These are phyloP conservation scores for Trichoplax adhaerens DNA, from an alignment of 37 sponge, comb jelly and placozoan genomes.

Conservation along the genomic window DNA sequence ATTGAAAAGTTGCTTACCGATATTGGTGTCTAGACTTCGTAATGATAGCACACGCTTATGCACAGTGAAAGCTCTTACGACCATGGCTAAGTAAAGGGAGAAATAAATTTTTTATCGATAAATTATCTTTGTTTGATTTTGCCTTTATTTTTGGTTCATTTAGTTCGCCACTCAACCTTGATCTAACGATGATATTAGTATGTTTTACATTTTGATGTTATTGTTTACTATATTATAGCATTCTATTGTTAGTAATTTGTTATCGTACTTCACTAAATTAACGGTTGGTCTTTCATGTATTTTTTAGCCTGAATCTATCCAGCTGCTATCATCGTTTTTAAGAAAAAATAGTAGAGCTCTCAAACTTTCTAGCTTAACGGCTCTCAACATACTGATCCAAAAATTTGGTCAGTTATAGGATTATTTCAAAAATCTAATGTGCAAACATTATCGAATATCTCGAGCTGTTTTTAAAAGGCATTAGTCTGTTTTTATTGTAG, in stretches of 20 bases:
- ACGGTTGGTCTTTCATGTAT: background rate
- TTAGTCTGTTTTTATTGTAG: background rate
- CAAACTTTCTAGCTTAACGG: constrained; percentile 61
- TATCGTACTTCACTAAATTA: background rate
- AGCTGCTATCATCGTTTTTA: constrained; percentile 77
- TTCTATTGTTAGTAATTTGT: background rate
- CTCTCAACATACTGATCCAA: constrained; percentile 48
- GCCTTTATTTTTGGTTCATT: background rate
- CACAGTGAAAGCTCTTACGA: constrained; percentile 73
- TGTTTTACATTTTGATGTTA: constrained; percentile 8
- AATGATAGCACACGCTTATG: constrained; percentile 93
- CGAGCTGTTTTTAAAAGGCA: background rate
- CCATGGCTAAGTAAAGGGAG: constrained; percentile 48
- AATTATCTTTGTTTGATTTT: background rate
- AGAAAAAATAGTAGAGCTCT: constrained; percentile 92
- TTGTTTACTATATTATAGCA: background rate
- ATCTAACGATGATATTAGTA: constrained; percentile 65
- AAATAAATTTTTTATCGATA: too few relatives aligned
- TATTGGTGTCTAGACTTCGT: constrained; percentile 73
- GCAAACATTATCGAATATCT: background rate
- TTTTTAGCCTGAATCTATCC: constrained; percentile 51
- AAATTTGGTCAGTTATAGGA: constrained; percentile 30
- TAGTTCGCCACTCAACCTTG: constrained; percentile 69
- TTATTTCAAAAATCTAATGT: background rate
- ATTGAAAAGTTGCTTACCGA: constrained; percentile 60